Conservation (phyloP, 2,113 vertebrate species). For the Tachycineta bicolor region DNA sequence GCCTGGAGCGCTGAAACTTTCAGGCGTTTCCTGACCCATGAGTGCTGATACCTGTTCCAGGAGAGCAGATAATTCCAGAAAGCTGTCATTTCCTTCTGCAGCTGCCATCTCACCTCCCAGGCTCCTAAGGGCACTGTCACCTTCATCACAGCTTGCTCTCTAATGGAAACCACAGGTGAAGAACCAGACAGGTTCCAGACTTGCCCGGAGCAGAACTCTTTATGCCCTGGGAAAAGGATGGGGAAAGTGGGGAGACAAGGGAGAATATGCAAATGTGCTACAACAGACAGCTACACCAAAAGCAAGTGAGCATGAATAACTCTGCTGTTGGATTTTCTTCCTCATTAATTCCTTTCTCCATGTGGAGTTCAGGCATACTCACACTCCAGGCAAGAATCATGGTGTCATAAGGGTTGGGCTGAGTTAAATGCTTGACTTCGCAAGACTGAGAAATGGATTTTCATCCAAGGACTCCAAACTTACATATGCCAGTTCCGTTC, state of each 20-base stretch:
- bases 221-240: neutral
- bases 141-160: neutral
- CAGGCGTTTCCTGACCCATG: neutral
- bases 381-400: neutral
- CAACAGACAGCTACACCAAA: neutral
- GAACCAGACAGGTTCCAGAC: slow-evolving; percentile 44
- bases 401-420: neutral
- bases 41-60: slow-evolving; percentile 7
- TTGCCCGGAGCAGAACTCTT: slow-evolving; percentile 27
- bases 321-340: neutral
- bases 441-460: neutral
- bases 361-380: neutral
- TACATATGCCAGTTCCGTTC: neutral
- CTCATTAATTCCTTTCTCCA: neutral
- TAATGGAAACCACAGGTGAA: slow-evolving; percentile 38
- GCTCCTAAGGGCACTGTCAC: slow-evolving; percentile 49
- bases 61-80: slow-evolving; percentile 12
- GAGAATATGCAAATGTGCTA: neutral
- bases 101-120: slow-evolving; percentile 49
- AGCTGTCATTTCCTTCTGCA: slow-evolving; percentile 44
- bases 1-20: slow-evolving; percentile 31
- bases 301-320: neutral
- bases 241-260: neutral
- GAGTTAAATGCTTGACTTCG: neutral
- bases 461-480: neutral